These are phyloP conservation scores for Zaprionus bogoriensis DNA, from an alignment of 2,888 invertebrate genomes.

Conservation along the genomic window DNA sequence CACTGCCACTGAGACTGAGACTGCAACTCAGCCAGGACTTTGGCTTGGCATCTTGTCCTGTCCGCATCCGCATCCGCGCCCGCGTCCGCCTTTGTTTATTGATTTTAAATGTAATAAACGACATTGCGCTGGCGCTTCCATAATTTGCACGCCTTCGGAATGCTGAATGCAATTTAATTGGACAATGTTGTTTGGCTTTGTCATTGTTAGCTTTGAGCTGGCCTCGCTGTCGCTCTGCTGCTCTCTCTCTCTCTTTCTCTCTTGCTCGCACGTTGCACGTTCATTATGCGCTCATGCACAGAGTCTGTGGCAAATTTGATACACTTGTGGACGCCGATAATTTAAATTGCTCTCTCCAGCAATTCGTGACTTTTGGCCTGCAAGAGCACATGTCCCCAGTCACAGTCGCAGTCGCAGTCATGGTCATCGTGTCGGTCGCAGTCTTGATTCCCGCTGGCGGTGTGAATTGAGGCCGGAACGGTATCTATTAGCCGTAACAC, in stretches of 20 bases:
- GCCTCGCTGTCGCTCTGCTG: slow-evolving; percentile 27
- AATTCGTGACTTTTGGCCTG: slow-evolving; percentile 56
- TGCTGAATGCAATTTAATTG: slow-evolving; percentile 76
- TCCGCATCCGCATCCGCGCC: neutral
- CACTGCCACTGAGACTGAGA: slow-evolving; percentile 9
- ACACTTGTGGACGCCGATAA: slow-evolving; percentile 68
- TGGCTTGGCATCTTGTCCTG: slow-evolving; percentile 16
- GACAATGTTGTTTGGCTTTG: slow-evolving; percentile 57
- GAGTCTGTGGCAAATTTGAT: slow-evolving; percentile 67
- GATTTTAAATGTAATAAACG: slow-evolving; percentile 72
- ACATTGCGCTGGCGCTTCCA: slow-evolving; percentile 48
- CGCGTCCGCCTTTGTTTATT: slow-evolving; percentile 51
- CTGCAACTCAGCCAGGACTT: slow-evolving; percentile 5
- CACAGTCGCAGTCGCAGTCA: neutral
- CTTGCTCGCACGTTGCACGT: slow-evolving; percentile 31
- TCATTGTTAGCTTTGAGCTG: slow-evolving; percentile 55
- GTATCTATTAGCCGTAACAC: slow-evolving; percentile 54
- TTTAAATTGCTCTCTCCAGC: slow-evolving; percentile 43
- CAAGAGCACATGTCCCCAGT: neutral
- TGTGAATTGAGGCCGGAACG: slow-evolving; percentile 41
- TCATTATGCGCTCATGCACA: slow-evolving; percentile 50
- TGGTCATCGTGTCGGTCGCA: neutral
- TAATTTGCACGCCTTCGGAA: slow-evolving; percentile 61
- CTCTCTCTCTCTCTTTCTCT: neutral
- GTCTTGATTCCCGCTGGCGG: slow-evolving; percentile 26